Conservation (phyloP, 2,888 invertebrate genomes). For the Apodemia duryi region DNA sequence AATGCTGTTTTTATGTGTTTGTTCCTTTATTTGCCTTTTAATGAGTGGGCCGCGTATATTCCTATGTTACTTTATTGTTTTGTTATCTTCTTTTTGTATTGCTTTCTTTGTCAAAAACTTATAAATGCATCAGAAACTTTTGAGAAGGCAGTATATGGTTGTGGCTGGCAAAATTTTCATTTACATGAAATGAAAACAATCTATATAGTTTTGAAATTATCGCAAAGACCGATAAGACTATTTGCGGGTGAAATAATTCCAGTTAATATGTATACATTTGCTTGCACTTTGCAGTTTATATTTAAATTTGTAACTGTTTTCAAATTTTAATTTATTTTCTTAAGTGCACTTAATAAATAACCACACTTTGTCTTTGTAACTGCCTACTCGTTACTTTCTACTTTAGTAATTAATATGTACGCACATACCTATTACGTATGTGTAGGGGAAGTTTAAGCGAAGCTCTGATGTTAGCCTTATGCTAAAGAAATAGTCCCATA, state of each 20-base stretch:
- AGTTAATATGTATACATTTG: conserved; percentile 63
- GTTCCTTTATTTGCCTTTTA: conserved; percentile 50
- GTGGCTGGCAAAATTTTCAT: conserved; percentile 65
- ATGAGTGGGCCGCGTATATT: conserved; percentile 51
- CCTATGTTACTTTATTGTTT: conserved; percentile 55
- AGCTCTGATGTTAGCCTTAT: too few relatives aligned
- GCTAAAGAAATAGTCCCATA: too few relatives aligned
- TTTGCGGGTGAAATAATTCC: conserved; percentile 63
- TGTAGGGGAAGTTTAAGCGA: too few relatives aligned
- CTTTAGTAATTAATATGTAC: too few relatives aligned
- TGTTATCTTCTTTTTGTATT: conserved; percentile 59
- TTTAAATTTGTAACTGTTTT: conserved; percentile 64
- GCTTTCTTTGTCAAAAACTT: conserved; percentile 56
- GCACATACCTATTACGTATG: too few relatives aligned
- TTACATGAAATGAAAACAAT: conserved; percentile 48
- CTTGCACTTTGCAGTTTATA: conserved; percentile 54
- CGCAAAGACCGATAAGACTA: conserved; percentile 53
- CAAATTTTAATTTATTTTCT: conserved; percentile 40
- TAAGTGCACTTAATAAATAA: too few relatives aligned
- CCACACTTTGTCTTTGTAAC: too few relatives aligned
- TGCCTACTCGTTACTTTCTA: too few relatives aligned
- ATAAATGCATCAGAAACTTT: conserved; percentile 56
- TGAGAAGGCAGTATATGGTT: conserved; percentile 54
- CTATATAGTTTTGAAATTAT: conserved; percentile 52
- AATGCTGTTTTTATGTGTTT: conserved; percentile 56